These are phyloP conservation scores for Drosophila seguyi DNA, from an alignment of 1,140 invertebrate species.

Conservation along the genomic window DNA sequence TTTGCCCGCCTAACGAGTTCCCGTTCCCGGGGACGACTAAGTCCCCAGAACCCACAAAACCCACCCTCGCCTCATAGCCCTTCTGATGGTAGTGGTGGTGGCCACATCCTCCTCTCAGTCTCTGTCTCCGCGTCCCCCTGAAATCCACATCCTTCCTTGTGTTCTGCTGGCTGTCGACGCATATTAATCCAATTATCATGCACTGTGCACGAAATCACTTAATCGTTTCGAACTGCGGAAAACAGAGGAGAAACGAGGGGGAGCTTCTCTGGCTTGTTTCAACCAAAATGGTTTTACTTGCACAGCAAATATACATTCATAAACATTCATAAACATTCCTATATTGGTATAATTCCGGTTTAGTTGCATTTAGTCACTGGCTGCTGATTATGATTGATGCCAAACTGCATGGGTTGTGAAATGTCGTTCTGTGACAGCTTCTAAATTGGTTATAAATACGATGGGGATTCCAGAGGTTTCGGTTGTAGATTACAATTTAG, in stretches of 20 bases:
- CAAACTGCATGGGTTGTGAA: background rate
- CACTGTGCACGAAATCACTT: conserved; percentile 80
- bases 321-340: conserved; percentile 1
- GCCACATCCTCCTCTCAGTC: conserved; percentile 27
- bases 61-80: conserved; percentile 30
- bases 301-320: conserved; percentile 8
- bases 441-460: conserved; percentile 42
- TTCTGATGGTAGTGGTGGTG: conserved; percentile 43
- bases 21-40: conserved; percentile 18
- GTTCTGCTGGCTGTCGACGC: conserved; percentile 71
- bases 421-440: conserved; percentile 30
- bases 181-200: conserved; percentile 85
- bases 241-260: conserved; percentile 24
- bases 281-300: conserved; percentile 34
- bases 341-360: conserved; percentile 13
- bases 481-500: too few relatives aligned
- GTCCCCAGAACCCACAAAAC: conserved; percentile 49
- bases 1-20: conserved; percentile 46
- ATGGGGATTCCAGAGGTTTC: background rate
- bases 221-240: conserved; percentile 70
- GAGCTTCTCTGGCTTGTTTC: background rate
- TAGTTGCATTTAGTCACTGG: conserved; percentile 51
- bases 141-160: conserved; percentile 11
- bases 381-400: conserved; percentile 46
- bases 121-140: too few relatives aligned